Conservation (phyloP, 2,797 vertebrate species). For the Austrolebias charrua region DNA sequence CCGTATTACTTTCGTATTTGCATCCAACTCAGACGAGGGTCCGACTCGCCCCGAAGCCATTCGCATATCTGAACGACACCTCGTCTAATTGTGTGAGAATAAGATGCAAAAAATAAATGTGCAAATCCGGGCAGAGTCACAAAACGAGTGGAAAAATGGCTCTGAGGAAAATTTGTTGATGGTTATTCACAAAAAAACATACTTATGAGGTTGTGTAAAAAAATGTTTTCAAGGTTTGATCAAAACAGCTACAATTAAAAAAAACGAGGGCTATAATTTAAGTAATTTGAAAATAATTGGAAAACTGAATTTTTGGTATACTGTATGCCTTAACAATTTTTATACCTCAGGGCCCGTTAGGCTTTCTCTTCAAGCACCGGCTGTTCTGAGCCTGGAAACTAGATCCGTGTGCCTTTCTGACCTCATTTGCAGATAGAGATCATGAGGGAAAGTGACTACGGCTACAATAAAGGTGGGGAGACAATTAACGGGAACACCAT, state of each 20-base stretch:
- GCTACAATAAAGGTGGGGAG: slow-evolving; percentile 49
- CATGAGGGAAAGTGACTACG: slow-evolving; percentile 57
- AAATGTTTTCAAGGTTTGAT: too few species aligned
- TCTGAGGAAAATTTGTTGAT: too few species aligned
- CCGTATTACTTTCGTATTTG: slow-evolving; percentile 61
- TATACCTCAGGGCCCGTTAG: slow-evolving; percentile 11
- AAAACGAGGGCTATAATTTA: too few species aligned
- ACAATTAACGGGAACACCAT: slow-evolving; percentile 70
- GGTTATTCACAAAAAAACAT: too few species aligned
- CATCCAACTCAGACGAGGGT: slow-evolving; percentile 69
- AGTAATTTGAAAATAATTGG: too few species aligned
- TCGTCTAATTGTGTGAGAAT: slow-evolving; percentile 47
- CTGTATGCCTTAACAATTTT: too few species aligned
- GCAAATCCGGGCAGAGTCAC: too few species aligned
- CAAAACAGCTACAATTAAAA: too few species aligned
- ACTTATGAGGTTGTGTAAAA: too few species aligned
- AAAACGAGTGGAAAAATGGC: too few species aligned
- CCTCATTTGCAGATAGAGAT: slow-evolving; percentile 73
- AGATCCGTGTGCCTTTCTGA: slow-evolving; percentile 64
- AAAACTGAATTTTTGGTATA: too few species aligned
- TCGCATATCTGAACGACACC: slow-evolving; percentile 45
- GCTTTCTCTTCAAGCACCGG: slow-evolving; percentile 11
- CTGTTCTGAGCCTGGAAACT: slow-evolving; percentile 47
- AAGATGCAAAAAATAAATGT: slow-evolving; percentile 56
- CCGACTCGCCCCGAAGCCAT: slow-evolving; percentile 57